Conservation (phyloP, 2,888 invertebrate genomes). For the Lumbricus terrestris region DNA sequence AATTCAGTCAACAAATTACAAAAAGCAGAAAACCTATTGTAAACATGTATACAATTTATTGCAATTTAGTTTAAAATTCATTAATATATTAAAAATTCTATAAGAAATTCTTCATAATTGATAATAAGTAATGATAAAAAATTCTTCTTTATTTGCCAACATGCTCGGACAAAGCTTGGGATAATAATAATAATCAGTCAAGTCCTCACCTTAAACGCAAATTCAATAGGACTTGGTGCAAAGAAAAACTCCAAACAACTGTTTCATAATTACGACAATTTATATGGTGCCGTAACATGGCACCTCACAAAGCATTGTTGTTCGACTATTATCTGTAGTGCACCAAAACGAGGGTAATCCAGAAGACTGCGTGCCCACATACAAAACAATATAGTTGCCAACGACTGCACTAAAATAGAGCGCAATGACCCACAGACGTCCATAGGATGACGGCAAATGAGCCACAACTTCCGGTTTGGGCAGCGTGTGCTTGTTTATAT, state of each 20-base stretch:
- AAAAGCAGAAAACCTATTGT: not conserved
- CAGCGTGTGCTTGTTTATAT: too few species aligned
- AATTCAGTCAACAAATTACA: not conserved
- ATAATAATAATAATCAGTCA: not conserved
- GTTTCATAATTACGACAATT: too few species aligned
- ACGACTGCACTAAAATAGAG: too few species aligned
- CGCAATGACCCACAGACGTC: too few species aligned
- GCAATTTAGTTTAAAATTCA: not conserved
- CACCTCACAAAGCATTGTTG: too few species aligned
- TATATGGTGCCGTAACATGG: too few species aligned
- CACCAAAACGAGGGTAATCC: too few species aligned
- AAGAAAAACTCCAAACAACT: not conserved
- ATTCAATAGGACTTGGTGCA: not conserved
- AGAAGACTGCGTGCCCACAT: too few species aligned
- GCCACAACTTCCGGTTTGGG: too few species aligned
- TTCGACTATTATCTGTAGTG: not conserved
- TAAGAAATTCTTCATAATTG: too few species aligned
- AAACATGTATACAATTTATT: not conserved
- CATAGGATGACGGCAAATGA: too few species aligned
- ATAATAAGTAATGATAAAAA: not conserved
- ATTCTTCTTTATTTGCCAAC: not conserved
- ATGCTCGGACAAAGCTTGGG: not conserved
- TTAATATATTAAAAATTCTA: not conserved
- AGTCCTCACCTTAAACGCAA: not conserved
- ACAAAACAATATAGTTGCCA: too few species aligned